phyloP scores from a whole-genome alignment of 2,888 invertebrate genomes.

The Acheta domesticus region DNA sequence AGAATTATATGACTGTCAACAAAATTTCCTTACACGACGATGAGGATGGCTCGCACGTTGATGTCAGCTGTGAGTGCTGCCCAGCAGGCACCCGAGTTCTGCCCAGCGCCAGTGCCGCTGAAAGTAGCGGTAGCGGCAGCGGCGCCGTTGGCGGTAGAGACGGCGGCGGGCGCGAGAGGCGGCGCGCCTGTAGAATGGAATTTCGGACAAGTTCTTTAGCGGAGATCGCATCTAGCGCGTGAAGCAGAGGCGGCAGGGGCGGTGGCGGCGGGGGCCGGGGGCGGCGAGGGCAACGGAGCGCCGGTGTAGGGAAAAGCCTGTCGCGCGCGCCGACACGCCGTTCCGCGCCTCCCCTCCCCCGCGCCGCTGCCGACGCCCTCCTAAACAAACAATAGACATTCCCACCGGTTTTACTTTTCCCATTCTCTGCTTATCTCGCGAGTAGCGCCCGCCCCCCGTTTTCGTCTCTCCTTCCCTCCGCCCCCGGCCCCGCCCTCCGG shows the following conservation, averaged over 20 bases:
- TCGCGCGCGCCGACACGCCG: slow-evolving; percentile 3
- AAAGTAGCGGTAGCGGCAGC: too few relatives aligned
- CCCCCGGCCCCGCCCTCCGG: neutral
- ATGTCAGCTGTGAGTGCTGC: too few relatives aligned
- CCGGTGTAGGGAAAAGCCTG: neutral
- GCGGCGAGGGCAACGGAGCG: neutral
- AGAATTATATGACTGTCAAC: too few relatives aligned
- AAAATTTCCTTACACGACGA: too few relatives aligned
- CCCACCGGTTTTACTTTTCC: slow-evolving; percentile 22
- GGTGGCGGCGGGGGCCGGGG: neutral
- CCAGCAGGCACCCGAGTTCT: too few relatives aligned
- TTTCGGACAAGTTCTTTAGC: slow-evolving; percentile 18
- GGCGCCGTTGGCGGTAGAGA: too few relatives aligned
- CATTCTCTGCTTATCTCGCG: neutral
- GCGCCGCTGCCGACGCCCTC: slow-evolving; percentile 20
- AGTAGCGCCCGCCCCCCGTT: neutral
- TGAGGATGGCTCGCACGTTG: too few relatives aligned
- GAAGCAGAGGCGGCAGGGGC: neutral
- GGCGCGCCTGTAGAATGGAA: slow-evolving; percentile 2
- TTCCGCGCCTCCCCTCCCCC: neutral
- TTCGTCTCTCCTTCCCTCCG: neutral
- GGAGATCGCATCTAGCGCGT: slow-evolving; percentile 10
- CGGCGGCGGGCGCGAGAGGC: neutral
- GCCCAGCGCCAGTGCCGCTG: too few relatives aligned
- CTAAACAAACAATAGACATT: slow-evolving; percentile 31